Percentiles rank a stretch among this genome's conserved stretches.
These are phyloP conservation scores for Drosophila malerkotliana DNA, from an alignment of 1,140 invertebrate species.

Conservation along the genomic window DNA sequence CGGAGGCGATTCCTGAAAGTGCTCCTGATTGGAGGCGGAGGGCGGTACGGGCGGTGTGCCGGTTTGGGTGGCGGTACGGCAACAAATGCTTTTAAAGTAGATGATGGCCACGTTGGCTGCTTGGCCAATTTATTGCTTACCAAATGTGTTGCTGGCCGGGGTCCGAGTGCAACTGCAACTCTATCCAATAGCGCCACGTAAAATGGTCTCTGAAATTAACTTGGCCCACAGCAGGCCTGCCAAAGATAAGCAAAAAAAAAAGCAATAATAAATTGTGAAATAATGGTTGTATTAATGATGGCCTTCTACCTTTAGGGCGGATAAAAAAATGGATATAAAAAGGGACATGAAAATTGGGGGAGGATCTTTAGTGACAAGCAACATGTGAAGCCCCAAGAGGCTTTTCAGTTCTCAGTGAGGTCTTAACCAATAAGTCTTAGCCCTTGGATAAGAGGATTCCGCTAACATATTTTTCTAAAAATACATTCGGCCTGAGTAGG, in stretches of 20 bases:
- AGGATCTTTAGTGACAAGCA: constrained; percentile 17
- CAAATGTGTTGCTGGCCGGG: constrained; percentile 58
- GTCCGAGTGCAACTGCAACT: constrained; percentile 44
- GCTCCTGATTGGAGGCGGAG: constrained; percentile 19
- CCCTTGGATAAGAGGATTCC: constrained; percentile 35
- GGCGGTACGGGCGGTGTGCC: constrained; percentile 10
- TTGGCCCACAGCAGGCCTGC: constrained; percentile 43
- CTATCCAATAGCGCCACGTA: constrained; percentile 55
- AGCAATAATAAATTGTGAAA: constrained; percentile 40
- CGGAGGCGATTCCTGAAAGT: constrained; percentile 14
- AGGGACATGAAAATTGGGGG: background rate
- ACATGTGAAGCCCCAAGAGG: constrained; percentile 12
- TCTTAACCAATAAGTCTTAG: background rate
- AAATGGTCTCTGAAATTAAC: constrained; percentile 72
- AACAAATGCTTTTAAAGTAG: constrained; percentile 77
- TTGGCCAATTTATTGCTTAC: constrained; percentile 75
- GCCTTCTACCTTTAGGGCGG: constrained; percentile 8
- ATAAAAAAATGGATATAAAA: constrained; percentile 14
- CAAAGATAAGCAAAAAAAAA: constrained; percentile 47
- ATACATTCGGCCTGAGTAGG: constrained; percentile 63
- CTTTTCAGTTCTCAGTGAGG: no score
- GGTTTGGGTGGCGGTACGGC: constrained; percentile 16
- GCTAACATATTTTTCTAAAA: constrained; percentile 17
- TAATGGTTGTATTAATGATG: constrained; percentile 55
- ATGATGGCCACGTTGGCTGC: constrained; percentile 55